Evolutionary conservation across 1,140 invertebrate genomes (phyloP), one percentile per base, ranked within the genome.

Genomic region (Drosophila leontia): DNA sequence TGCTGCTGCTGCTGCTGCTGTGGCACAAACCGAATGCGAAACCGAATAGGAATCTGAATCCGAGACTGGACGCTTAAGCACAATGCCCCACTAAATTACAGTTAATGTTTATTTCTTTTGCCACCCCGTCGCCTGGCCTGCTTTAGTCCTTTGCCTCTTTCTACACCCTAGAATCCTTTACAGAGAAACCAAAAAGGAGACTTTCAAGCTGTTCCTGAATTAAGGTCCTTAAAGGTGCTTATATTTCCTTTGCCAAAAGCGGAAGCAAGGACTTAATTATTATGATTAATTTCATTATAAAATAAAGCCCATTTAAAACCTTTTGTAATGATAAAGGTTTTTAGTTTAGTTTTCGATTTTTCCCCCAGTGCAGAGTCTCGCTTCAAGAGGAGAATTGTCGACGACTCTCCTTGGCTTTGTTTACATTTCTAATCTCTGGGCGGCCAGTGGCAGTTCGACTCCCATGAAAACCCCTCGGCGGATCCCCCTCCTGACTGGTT

Each of bases 21-120:
- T 50, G 55, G 56, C 63, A 35, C 68, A 67, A 67, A 51, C 48
- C 63, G 79, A 81, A 58, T 61, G 72, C 79, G 79, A 80, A 58
- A 62, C 53, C 59, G 53, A 75, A 72, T 79, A 37, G 53, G 57
- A 78, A 61, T 70, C 55, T 58, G 51, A 72, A 79, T 62, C 68
- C 47, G 78, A 84, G 80, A 76, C 76, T 84, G 74, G 79, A 74
- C 86, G 85, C 85, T 90, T 90, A 85, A 90, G 85, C 84, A 90
- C 85, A 90, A 90, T 90, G 85, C 86, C 79, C 86, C 79, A 91
- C 85, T 90, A 90, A 90, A 90, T 90, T 90, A 90, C 85, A 91
- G 85, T 90, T 90, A 90, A 90, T 90, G 86, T 90, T 90, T 90
- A 91, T 90, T 90, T 90, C 81, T 90, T 84, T 78, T 70, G 67